These are phyloP conservation scores for Carlito syrichta DNA, from an alignment of 2,113 vertebrate species.

Conservation along the genomic window DNA sequence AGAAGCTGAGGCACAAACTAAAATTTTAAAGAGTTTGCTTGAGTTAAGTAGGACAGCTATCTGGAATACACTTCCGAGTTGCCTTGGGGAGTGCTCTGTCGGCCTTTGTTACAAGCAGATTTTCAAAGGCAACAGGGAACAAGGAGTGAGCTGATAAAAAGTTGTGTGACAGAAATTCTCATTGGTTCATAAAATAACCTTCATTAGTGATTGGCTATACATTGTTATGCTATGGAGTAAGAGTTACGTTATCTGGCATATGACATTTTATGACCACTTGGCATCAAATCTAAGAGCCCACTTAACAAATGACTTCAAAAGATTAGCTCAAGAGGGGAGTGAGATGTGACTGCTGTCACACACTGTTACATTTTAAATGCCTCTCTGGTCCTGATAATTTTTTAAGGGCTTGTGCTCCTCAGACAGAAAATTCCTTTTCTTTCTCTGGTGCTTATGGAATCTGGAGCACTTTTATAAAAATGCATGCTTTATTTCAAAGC, in stretches of 20 bases:
- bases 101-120: too few species aligned
- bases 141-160: too few species aligned
- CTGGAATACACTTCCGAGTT: too few species aligned
- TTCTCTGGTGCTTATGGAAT: not conserved
- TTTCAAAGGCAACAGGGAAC: too few species aligned
- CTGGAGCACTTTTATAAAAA: not conserved
- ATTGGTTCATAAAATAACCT: not conserved
- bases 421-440: not conserved
- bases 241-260: not conserved
- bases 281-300: not conserved
- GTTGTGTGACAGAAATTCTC: too few species aligned
- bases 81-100: too few species aligned
- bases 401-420: not conserved
- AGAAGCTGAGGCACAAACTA: too few species aligned
- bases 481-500: not conserved
- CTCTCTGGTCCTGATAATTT: not conserved
- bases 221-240: not conserved
- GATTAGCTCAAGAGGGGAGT: not conserved
- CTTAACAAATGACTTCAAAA: not conserved
- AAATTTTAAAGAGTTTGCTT: too few species aligned
- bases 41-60: too few species aligned
- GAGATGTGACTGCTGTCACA: not conserved
- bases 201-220: not conserved
- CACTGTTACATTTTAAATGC: not conserved
- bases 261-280: not conserved